phyloP scores from a whole-genome alignment of 2,797 vertebrate species.

The Micromesistius poutassou region DNA sequence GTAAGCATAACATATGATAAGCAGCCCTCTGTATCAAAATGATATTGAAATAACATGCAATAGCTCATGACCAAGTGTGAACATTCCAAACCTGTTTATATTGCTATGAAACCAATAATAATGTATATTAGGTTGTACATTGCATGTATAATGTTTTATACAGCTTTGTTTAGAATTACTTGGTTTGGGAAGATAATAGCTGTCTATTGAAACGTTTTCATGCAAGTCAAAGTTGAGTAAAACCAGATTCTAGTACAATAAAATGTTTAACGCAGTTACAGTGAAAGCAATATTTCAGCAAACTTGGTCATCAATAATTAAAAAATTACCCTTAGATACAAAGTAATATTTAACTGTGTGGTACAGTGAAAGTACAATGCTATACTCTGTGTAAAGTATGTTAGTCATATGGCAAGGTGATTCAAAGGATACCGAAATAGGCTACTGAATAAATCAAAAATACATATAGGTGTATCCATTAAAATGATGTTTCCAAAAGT shows the following conservation, averaged over 20 bases:
- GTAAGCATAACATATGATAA: neutral
- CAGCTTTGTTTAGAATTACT: neutral
- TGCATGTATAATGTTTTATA: slow-evolving; percentile 4
- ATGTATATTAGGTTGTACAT: neutral
- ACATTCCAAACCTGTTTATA: neutral
- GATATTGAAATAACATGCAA: neutral
- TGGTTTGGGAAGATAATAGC: neutral
- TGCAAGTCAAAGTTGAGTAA: neutral
- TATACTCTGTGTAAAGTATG: neutral
- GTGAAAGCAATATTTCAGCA: neutral
- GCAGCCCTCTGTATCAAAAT: neutral
- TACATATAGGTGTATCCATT: neutral
- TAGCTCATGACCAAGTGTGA: neutral
- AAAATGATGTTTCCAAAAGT: neutral
- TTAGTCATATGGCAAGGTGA: neutral
- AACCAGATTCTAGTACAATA: neutral
- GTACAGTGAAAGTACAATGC: neutral
- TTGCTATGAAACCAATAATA: neutral
- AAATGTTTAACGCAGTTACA: neutral
- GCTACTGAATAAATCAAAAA: neutral
- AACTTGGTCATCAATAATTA: neutral
- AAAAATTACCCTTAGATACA: neutral
- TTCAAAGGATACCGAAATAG: neutral
- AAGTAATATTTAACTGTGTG: neutral
- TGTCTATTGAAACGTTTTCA: neutral